phyloP scores from a whole-genome alignment of 2,888 invertebrate genomes.

The Thyatira batis region DNA sequence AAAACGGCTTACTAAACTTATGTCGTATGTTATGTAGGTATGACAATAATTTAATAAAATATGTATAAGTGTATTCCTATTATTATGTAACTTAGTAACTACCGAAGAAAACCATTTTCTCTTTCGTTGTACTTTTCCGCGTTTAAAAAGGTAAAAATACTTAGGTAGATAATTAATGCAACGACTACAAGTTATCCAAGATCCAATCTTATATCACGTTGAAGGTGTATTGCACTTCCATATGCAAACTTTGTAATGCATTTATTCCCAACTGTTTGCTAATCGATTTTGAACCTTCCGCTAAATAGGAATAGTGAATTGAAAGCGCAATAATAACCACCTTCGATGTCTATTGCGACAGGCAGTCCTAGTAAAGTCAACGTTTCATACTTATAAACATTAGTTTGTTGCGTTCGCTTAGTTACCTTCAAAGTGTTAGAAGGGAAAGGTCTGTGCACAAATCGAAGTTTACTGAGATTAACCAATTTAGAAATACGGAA shows the following conservation, averaged over 20 bases:
- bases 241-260: constrained; percentile 45
- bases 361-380: constrained; percentile 59
- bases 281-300: constrained; percentile 41
- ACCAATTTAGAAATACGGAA: constrained; percentile 8
- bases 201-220: constrained; percentile 44
- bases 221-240: constrained; percentile 58
- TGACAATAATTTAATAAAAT: constrained; percentile 10
- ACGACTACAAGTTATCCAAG: constrained; percentile 37
- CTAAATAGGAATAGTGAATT: constrained; percentile 16
- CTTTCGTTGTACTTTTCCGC: constrained; percentile 47
- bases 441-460: constrained; percentile 63
- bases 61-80: constrained; percentile 3
- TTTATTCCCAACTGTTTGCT: constrained; percentile 27
- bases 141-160: constrained; percentile 12
- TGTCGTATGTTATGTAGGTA: no score
- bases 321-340: constrained; percentile 18
- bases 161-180: constrained; percentile 20
- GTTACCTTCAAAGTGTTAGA: constrained; percentile 69
- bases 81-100: no score
- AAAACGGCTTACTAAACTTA: no score
- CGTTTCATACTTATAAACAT: constrained; percentile 76
- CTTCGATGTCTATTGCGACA: constrained; percentile 61
- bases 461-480: constrained; percentile 10
- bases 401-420: constrained; percentile 69
- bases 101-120: constrained; percentile 16